phyloP scores from a whole-genome alignment of 2,113 vertebrate genomes.

The Panthera tigris region DNA sequence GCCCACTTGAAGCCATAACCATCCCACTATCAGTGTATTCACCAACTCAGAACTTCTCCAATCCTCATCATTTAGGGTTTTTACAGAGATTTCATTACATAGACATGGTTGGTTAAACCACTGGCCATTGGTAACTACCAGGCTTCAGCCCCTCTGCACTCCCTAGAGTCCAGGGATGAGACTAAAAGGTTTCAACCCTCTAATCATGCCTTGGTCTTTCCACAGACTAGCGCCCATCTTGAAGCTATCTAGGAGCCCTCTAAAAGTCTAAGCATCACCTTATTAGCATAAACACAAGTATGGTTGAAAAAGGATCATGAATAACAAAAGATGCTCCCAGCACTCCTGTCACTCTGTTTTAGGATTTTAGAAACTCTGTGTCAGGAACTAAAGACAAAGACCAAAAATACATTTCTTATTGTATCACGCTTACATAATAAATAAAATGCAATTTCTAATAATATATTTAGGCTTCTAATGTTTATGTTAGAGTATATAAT shows the following conservation, averaged over 20 bases:
- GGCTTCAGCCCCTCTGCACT: not conserved
- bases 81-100: not conserved
- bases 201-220: not conserved
- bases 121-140: not conserved
- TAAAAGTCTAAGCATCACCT: not conserved
- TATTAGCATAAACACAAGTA: not conserved
- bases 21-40: not conserved
- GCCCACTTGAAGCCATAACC: rapidly evolving
- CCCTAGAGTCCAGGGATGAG: not conserved
- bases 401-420: not conserved
- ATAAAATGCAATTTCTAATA: not conserved
- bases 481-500: not conserved
- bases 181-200: not conserved
- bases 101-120: not conserved
- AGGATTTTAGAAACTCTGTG: not conserved
- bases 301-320: not conserved
- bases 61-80: not conserved
- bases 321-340: not conserved
- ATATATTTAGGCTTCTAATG: not conserved
- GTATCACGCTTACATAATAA: not conserved
- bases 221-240: not conserved
- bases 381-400: not conserved
- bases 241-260: not conserved
- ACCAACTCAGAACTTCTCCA: not conserved
- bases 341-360: not conserved